Percentiles rank a stretch among this genome's conserved stretches.
Evolutionary conservation across 2,888 invertebrate species (phyloP).

Genomic region (Oligia latruncula): DNA sequence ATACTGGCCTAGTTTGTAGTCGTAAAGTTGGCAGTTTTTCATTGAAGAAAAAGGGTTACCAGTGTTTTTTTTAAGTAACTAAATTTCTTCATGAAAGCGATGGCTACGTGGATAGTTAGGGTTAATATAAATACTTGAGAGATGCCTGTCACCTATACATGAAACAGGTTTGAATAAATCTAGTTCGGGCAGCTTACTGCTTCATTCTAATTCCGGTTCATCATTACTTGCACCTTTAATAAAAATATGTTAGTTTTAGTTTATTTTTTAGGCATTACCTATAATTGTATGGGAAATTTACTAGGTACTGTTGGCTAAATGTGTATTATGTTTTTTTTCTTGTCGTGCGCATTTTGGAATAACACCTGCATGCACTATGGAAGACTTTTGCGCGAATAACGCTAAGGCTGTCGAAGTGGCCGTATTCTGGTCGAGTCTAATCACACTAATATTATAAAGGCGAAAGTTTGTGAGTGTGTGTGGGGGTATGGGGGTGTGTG

Average conservation of each 20-base stretch:
- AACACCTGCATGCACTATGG: not conserved
- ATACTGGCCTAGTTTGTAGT: slow-evolving; percentile 3
- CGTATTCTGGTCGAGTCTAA: not conserved
- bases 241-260: too few species aligned
- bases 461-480: too few species aligned
- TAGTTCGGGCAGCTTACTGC: too few species aligned
- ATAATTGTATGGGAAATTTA: too few species aligned
- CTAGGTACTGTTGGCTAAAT: too few species aligned
- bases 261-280: too few species aligned
- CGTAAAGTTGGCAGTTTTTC: not conserved
- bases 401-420: not conserved
- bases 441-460: not conserved
- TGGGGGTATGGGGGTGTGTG: too few species aligned
- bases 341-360: not conserved
- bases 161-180: too few species aligned
- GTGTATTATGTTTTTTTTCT: too few species aligned
- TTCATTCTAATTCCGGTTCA: too few species aligned
- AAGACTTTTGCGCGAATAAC: not conserved
- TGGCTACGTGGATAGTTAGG: not conserved
- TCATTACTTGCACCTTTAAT: too few species aligned
- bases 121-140: not conserved
- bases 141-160: too few species aligned
- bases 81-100: not conserved
- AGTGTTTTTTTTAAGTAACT: not conserved
- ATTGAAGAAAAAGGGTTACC: slow-evolving; percentile 4